A percentile compares a stretch with the other conserved stretches of the same genome.
These are phyloP conservation scores for Sarcophaga carnaria DNA, from an alignment of 2,888 invertebrate species.

Conservation along the genomic window DNA sequence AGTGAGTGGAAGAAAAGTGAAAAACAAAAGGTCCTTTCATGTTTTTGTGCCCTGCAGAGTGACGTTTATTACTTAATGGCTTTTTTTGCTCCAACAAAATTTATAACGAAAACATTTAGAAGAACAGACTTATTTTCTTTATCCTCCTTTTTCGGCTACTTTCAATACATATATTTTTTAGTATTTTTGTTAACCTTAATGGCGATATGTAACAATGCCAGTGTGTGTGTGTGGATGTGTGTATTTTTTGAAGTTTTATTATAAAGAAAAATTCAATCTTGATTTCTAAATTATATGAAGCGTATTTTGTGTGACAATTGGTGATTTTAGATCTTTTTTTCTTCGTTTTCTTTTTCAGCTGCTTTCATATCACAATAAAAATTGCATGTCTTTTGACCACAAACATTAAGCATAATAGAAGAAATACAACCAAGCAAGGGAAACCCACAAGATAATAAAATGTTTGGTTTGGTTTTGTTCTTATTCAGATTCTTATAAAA, in stretches of 20 bases:
- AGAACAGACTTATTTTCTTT: background rate
- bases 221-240: constrained; percentile 28
- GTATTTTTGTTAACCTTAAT: constrained; percentile 60
- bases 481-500: too few species aligned
- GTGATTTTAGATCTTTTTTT: constrained; percentile 65
- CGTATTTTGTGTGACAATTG: constrained; percentile 72
- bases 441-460: too few species aligned
- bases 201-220: background rate
- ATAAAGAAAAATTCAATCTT: constrained; percentile 72
- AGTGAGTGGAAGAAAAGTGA: background rate
- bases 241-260: constrained; percentile 11
- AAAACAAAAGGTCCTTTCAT: constrained; percentile 8
- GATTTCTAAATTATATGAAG: constrained; percentile 79
- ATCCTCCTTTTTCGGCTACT: constrained; percentile 34
- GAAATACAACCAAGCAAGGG: background rate
- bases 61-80: constrained; percentile 67
- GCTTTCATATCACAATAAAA: constrained; percentile 35
- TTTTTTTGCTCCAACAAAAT: constrained; percentile 12
- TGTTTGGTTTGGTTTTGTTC: too few species aligned
- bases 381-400: constrained; percentile 67
- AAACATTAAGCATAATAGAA: constrained; percentile 53
- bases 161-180: constrained; percentile 13
- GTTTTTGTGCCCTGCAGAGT: constrained; percentile 55
- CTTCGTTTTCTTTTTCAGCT: background rate
- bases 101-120: background rate